Evolutionary conservation across 2,113 vertebrate genomes (phyloP), one percentile per base, ranked within the genome.

Genomic region (human): DNA sequence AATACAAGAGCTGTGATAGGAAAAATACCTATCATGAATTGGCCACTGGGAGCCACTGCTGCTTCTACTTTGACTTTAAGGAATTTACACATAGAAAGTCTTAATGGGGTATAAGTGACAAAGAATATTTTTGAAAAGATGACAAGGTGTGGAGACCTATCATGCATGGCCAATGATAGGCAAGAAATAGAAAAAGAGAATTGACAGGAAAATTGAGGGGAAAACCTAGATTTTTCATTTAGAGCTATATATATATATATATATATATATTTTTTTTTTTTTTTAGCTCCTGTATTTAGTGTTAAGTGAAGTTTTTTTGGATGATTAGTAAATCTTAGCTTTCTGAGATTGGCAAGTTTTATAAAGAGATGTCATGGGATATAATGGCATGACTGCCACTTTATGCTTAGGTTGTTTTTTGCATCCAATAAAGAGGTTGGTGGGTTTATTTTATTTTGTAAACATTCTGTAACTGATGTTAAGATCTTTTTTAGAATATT

Each of bases 21-120:
- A 68, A 95, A 75, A 94, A 57, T 50, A 20, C 12, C 32, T 93
- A 18, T 81, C 40, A 23, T 96, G 89, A 96, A 38, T 76, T 87
- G 88, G 90, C 93, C 96, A 94, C 90, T 96, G 93, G 95, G 93
- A 92, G 88, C 61, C 95, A 96, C 95, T 97, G 95, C 94, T 97
- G 87, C 94, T 93, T 88, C 76, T 96, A 9, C 43, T 96, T 95
- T 96, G 87, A 96, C 8, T 82, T 86, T 70, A 95, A 96, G 23
- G 79, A 61, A 52, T 96, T 97, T 83, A 50, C 59, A 2, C 96
- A 14, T 32, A 82, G 52, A 55, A 75, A 91, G 59, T 90, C 75
- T 89, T 87, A 89, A 16, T 88, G 48, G 52, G 8, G 16, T 22
- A 18, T 82, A 90, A 64, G 30, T 92, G 55, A 90, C 90, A 72